Evolutionary conservation across 2,797 vertebrate genomes (phyloP).

Genomic region (Sebastes vulpes): DNA sequence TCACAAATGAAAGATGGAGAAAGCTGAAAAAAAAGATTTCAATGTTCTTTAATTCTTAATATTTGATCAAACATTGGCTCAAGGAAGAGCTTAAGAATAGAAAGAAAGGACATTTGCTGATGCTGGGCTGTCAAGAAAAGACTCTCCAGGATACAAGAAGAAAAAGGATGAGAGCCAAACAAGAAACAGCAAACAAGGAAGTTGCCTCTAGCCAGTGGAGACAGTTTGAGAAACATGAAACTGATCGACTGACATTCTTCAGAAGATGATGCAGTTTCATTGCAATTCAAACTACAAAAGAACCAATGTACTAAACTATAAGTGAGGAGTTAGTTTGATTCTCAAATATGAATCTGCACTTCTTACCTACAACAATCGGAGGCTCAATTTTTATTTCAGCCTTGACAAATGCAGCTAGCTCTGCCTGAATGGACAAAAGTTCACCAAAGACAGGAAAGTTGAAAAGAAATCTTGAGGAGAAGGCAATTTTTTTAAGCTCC

Average conservation of each 20-base stretch:
- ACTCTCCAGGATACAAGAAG: conserved; percentile 30
- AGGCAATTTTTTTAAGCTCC: conserved; percentile 80
- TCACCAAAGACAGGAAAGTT: conserved; percentile 80
- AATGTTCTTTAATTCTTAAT: not conserved
- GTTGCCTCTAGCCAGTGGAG: conserved; percentile 17
- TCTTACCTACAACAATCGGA: conserved; percentile 81
- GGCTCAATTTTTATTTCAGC: conserved; percentile 72
- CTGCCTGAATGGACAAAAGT: conserved; percentile 82
- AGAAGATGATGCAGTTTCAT: conserved; percentile 68
- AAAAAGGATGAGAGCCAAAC: conserved; percentile 41
- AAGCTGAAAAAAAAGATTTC: not conserved
- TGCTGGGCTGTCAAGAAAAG: conserved; percentile 33
- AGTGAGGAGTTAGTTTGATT: conserved; percentile 13
- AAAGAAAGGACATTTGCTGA: conserved; percentile 10
- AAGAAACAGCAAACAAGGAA: conserved; percentile 34
- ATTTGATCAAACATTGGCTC: conserved; percentile 73
- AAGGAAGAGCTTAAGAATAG: conserved; percentile 69
- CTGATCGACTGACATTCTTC: conserved; percentile 51
- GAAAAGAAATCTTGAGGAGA: conserved; percentile 78
- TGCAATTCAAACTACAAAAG: conserved; percentile 47
- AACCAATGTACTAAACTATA: not conserved
- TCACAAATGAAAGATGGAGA: conserved; percentile 49
- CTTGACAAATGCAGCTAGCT: conserved; percentile 79
- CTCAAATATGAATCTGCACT: conserved; percentile 17
- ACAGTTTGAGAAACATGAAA: conserved; percentile 64